Evolutionary conservation across 92 coral and sea anemone species (phyloP).

Genomic region (Palythoa grandiflora): DNA sequence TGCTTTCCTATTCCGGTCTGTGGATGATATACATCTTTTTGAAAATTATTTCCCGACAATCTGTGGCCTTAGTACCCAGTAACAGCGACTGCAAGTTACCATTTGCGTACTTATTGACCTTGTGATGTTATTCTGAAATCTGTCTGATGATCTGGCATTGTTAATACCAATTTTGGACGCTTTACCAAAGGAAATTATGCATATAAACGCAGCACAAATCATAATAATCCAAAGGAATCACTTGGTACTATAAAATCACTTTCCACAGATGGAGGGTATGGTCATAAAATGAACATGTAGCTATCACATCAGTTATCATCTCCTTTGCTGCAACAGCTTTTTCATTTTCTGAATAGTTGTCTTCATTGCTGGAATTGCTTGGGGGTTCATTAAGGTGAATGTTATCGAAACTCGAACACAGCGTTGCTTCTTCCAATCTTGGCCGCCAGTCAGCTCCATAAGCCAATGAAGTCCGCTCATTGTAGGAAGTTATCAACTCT

Average conservation of each 20-base stretch:
- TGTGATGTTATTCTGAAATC: too few relatives aligned
- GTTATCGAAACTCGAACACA: neutral
- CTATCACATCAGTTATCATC: slow-evolving; percentile 56
- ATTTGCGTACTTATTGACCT: too few relatives aligned
- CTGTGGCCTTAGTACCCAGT: too few relatives aligned
- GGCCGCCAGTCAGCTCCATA: slow-evolving; percentile 98
- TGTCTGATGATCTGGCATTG: neutral
- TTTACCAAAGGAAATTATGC: too few relatives aligned
- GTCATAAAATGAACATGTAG: slow-evolving; percentile 98
- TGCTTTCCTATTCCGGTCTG: too few relatives aligned
- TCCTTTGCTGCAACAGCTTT: neutral
- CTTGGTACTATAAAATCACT: slow-evolving; percentile 39
- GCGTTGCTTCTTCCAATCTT: neutral
- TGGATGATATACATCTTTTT: too few relatives aligned
- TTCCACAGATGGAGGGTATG: slow-evolving; percentile 92
- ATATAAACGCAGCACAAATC: too few relatives aligned
- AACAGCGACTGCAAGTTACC: too few relatives aligned
- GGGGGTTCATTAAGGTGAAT: slow-evolving; percentile 3
- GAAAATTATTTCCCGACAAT: too few relatives aligned
- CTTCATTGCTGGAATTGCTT: neutral
- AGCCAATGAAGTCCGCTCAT: slow-evolving; percentile 83
- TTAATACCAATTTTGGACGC: neutral
- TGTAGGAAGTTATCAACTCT: slow-evolving; percentile 70
- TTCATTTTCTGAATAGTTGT: neutral
- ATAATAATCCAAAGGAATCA: too few relatives aligned